Base-by-base conservation (phyloP, 2,888 invertebrate species). In the Lasioglossum oenotherae region DNA sequence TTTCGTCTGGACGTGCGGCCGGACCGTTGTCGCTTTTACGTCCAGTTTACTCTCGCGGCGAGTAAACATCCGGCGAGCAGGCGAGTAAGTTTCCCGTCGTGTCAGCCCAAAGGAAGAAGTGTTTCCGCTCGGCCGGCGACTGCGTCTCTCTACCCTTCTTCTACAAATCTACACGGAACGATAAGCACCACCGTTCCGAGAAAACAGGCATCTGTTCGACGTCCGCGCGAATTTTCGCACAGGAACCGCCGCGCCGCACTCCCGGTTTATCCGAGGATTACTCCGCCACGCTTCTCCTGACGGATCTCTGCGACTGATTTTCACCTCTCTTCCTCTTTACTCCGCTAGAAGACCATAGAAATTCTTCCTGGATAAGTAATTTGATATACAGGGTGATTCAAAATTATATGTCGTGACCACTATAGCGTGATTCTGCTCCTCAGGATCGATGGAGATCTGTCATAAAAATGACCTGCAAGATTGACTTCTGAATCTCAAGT, bases 51-150 rank as follows among this genome's bases (percentile, higher is more conserved):
- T 31, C 77, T 71, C 78, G 64, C 73, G 53, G 72, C 38, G 81
- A 74, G 86, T 82, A 91, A 88, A 90, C 88, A 88, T 90, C 88
- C 90, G 84, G 74, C 82, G 35, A 74, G 72, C 86, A n/a, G 73
- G 73, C 78, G 78, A 84, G 83, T 76, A 85, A 90, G 85, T 82
- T 88, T 90, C 85, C 83, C 71, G 75, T 79, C 80, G 76, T 84
- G 82, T 85, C 76, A 73, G 69, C 72, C 35, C 67, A 67, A 46
- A 80, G n/a, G 80, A 27, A 64, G 80, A 89, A 90, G 69, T 57
- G 78, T 77, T 88, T 77, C 84, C 78, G 81, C 57, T n/a, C 53
- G 69, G 5, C 44, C 38, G 71, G 14, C 72, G 69, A 71, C 77
- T 35, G 44, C 49, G 19, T 73, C 27, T 10, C 69, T 46, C 31